These are phyloP conservation scores for Drosophila arawakana DNA, from an alignment of 1,140 invertebrate genomes.

Conservation along the genomic window DNA sequence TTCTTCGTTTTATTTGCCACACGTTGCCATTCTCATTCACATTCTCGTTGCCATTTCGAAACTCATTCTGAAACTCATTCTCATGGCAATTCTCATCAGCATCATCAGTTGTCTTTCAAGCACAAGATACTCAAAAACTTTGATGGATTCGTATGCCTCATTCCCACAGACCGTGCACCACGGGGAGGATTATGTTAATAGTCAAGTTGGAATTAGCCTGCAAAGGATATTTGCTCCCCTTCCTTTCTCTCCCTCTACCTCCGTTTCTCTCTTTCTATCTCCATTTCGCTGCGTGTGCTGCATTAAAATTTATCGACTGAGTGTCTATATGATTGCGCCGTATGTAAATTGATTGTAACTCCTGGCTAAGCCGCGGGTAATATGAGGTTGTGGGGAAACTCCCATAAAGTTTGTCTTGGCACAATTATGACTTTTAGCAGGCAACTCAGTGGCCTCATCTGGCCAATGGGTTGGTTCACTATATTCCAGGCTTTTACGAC, in stretches of 20 bases:
- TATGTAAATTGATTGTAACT: slow-evolving; percentile 59
- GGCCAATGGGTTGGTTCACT: slow-evolving; percentile 15
- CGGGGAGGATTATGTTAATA: slow-evolving; percentile 48
- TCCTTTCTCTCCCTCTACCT: neutral
- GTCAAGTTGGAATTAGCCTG: slow-evolving; percentile 47
- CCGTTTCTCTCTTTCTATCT: neutral
- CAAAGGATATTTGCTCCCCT: slow-evolving; percentile 20
- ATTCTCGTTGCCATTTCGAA: slow-evolving; percentile 9
- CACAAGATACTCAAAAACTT: slow-evolving; percentile 43
- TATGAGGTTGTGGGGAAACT: slow-evolving; percentile 3
- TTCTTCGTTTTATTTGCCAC: slow-evolving; percentile 57
- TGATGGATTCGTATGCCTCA: slow-evolving; percentile 35
- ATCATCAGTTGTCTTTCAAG: slow-evolving; percentile 19
- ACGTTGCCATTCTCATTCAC: slow-evolving; percentile 40
- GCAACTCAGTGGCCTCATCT: slow-evolving; percentile 49
- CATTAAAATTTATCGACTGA: slow-evolving; percentile 60
- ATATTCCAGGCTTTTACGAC: slow-evolving; percentile 36
- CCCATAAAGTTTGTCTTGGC: slow-evolving; percentile 47
- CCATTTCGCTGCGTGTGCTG: slow-evolving; percentile 26
- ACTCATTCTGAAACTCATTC: slow-evolving; percentile 16
- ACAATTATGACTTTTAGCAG: slow-evolving; percentile 55
- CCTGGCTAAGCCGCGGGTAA: slow-evolving; percentile 8
- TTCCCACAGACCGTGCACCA: neutral
- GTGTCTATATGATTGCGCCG: slow-evolving; percentile 25
- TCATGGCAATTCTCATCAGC: slow-evolving; percentile 32